Base-by-base conservation (phyloP, 2,113 vertebrate species). In the Paradisaea rubra region DNA sequence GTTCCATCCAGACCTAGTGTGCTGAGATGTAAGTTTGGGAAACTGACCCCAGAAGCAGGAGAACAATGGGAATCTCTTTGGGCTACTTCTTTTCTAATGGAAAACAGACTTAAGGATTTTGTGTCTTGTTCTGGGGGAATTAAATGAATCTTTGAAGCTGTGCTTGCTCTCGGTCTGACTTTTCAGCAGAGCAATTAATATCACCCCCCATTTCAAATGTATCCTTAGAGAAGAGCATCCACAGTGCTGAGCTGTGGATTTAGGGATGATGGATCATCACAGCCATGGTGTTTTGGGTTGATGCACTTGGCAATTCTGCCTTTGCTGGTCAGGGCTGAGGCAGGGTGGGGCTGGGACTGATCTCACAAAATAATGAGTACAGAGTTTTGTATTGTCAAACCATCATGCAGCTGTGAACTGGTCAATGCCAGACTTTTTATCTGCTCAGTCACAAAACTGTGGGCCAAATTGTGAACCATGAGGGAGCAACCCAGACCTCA, bases 21-120 rank as follows among this genome's bases (percentile, higher is more conserved):
- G 16, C 44, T 68, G 87, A 66, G 91, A 73, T 87, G 33, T 31
- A 31, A 54, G 73, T 87, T 94, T 92, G 81, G 81, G 78, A 93
- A 81, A 42, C 14, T 0, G 5, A 81, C 70, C 61, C 54, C 57
- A 17, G n/a, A 35, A 94, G 66, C 24, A 53, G 57, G 74, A 88
- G 61, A 91, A 84, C 81, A 95, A 65, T 80, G 57, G 59, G 89
- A 92, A 85, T 69, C 61, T 79, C 45, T 81, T 88, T 11, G 4
- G 63, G 59, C 81, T 71, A 1, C 61, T 89, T 33, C 13, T 92
- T 80, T 47, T 25, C 31, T 92, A 79, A 88, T 89, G 28, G 81
- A 49, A 93, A 91, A 76, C 88, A 88, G 92, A 45, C 33, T 50
- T 12, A 12, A 89, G 71, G 74, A 83, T n/a, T 94, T 82, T 65